A percentile compares a stretch with the other conserved stretches of the same genome.
phyloP scores from a whole-genome alignment of 2,113 vertebrate species.

The Rostratula benghalensis region DNA sequence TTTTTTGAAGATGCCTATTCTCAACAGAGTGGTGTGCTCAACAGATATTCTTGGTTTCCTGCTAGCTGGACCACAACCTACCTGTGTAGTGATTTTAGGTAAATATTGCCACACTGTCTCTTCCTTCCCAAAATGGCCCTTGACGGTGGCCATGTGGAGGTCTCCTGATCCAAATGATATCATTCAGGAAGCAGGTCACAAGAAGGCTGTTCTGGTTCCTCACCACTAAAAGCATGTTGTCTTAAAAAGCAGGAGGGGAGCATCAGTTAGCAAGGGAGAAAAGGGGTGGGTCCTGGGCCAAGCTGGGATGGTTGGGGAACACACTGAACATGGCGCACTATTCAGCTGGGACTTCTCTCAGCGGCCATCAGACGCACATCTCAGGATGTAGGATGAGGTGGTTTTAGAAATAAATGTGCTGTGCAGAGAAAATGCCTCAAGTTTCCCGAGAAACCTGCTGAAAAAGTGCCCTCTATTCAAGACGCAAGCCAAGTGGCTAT shows the following conservation, averaged over 20 bases:
- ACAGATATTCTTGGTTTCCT: not conserved
- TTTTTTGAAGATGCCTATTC: not conserved
- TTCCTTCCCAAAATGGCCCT: not conserved
- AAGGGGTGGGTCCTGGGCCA: not conserved
- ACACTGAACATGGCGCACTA: not conserved
- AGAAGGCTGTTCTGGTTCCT: not conserved
- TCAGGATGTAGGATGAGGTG: not conserved
- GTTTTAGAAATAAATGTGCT: not conserved
- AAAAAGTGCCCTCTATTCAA: slow-evolving; percentile 4
- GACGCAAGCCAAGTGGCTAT: not conserved
- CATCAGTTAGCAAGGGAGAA: not conserved
- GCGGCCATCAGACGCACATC: not conserved
- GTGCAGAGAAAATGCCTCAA: not conserved
- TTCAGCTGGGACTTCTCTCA: not conserved
- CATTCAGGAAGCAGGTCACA: not conserved
- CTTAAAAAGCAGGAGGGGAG: not conserved
- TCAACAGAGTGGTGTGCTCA: not conserved
- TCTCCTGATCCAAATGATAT: not conserved
- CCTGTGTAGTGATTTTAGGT: not conserved
- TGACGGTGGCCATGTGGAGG: not conserved
- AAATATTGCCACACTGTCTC: not conserved
- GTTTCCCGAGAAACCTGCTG: not conserved
- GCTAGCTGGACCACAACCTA: not conserved
- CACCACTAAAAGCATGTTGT: not conserved
- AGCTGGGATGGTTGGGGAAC: not conserved